phyloP scores from a whole-genome alignment of 2,888 invertebrate species.

The Ochropleura leucogaster region DNA sequence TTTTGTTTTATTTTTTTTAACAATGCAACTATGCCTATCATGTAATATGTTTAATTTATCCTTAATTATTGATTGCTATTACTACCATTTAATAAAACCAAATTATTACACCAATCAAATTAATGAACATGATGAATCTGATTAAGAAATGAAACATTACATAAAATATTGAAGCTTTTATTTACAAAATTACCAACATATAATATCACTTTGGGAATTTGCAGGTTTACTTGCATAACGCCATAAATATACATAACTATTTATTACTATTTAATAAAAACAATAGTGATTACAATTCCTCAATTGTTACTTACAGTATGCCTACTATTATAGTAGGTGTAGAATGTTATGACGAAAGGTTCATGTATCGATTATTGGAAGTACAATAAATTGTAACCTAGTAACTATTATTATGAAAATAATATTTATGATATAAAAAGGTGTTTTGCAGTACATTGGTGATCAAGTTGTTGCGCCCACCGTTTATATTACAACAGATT shows the following conservation, averaged over 20 bases:
- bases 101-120: not conserved
- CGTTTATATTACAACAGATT: slow-evolving; percentile 28
- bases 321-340: slow-evolving; percentile 61
- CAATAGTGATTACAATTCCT: slow-evolving; percentile 87
- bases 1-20: too few species aligned
- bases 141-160: slow-evolving; percentile 69
- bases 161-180: slow-evolving; percentile 90
- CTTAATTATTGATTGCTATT: not conserved
- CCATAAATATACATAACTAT: slow-evolving; percentile 86
- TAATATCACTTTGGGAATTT: slow-evolving; percentile 90
- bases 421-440: slow-evolving; percentile 54
- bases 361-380: slow-evolving; percentile 67
- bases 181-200: slow-evolving; percentile 91
- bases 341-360: slow-evolving; percentile 60
- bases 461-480: slow-evolving; percentile 56
- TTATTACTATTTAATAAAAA: slow-evolving; percentile 80
- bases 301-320: slow-evolving; percentile 65
- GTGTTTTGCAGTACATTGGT: slow-evolving; percentile 56
- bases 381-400: slow-evolving; percentile 63
- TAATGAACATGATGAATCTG: not conserved
- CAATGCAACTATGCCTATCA: not conserved
- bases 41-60: not conserved
- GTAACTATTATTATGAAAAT: slow-evolving; percentile 60
- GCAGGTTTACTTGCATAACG: slow-evolving; percentile 90
- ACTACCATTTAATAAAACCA: not conserved